Evolutionary conservation across 1,140 invertebrate genomes (phyloP).

Genomic region (Aphaenogaster floridana): DNA sequence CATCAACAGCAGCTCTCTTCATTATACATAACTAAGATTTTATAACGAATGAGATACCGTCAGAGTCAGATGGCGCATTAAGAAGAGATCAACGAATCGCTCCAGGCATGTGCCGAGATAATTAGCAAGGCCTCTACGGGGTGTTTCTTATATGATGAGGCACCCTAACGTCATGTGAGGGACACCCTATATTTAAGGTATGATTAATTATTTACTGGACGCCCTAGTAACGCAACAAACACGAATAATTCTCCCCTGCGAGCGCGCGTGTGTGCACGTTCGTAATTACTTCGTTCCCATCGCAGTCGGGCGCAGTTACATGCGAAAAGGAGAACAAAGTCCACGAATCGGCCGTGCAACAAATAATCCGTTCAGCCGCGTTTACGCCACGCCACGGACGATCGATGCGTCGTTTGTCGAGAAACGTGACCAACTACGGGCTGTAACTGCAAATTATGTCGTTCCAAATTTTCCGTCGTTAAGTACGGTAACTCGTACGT

Average conservation of each 20-base stretch:
- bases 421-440: not conserved
- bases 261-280: constrained; percentile 2
- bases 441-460: constrained; percentile 17
- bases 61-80: constrained; percentile 61
- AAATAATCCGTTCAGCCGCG: constrained; percentile 30
- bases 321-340: constrained; percentile 36
- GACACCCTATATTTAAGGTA: constrained; percentile 80
- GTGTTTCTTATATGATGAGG: constrained; percentile 44
- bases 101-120: constrained; percentile 69
- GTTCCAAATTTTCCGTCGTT: constrained; percentile 36
- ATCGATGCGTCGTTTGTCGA: constrained; percentile 30
- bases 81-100: constrained; percentile 73
- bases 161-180: constrained; percentile 67
- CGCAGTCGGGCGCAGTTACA: constrained; percentile 30
- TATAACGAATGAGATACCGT: constrained; percentile 33
- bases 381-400: constrained; percentile 23
- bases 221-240: constrained; percentile 56
- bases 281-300: constrained; percentile 78
- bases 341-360: constrained; percentile 10
- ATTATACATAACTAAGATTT: not conserved
- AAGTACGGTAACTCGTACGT: constrained; percentile 47
- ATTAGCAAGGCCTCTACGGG: constrained; percentile 60
- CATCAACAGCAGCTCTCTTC: not conserved
- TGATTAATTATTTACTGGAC: constrained; percentile 84
- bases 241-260: constrained; percentile 12